Evolutionary conservation across 2,113 vertebrate species (phyloP).

Genomic region (Scolopax mira): DNA sequence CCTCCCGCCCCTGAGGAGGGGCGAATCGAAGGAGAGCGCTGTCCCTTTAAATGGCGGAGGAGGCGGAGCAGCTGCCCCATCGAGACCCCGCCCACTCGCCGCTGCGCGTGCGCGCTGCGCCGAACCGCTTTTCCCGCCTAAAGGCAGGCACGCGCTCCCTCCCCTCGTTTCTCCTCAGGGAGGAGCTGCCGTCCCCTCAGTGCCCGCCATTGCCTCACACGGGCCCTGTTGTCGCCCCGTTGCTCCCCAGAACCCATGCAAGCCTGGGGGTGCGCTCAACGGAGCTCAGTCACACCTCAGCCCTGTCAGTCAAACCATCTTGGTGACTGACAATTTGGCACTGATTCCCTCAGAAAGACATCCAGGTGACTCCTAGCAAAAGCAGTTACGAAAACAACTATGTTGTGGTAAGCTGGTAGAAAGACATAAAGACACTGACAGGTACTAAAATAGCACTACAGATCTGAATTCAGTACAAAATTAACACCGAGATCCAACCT

Average conservation of each 20-base stretch:
- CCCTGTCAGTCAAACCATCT: fast-evolving
- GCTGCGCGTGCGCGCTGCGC: not conserved
- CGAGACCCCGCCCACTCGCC: fast-evolving
- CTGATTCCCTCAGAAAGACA: fast-evolving
- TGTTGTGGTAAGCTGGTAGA: not conserved
- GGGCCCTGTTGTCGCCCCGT: fast-evolving
- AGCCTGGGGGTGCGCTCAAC: not conserved
- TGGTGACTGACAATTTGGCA: fast-evolving
- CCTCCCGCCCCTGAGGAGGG: too few relatives aligned
- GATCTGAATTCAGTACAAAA: not conserved
- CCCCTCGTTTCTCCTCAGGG: fast-evolving
- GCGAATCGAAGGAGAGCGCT: fast-evolving
- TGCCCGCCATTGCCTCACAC: fast-evolving
- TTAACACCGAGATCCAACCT: not conserved
- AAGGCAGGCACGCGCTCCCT: fast-evolving
- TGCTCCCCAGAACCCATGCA: too few relatives aligned
- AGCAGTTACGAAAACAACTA: not conserved
- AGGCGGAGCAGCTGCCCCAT: not conserved
- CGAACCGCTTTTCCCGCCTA: not conserved
- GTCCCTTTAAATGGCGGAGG: not conserved
- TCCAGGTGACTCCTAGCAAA: not conserved
- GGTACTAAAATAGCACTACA: not conserved
- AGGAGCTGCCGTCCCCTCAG: not conserved
- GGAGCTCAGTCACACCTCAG: not conserved
- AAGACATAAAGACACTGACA: too few relatives aligned